A percentile compares a stretch with the other conserved stretches of the same genome.
Evolutionary conservation across 2,797 vertebrate species (phyloP).

Genomic region (Acrossocheilus wenchowensis): DNA sequence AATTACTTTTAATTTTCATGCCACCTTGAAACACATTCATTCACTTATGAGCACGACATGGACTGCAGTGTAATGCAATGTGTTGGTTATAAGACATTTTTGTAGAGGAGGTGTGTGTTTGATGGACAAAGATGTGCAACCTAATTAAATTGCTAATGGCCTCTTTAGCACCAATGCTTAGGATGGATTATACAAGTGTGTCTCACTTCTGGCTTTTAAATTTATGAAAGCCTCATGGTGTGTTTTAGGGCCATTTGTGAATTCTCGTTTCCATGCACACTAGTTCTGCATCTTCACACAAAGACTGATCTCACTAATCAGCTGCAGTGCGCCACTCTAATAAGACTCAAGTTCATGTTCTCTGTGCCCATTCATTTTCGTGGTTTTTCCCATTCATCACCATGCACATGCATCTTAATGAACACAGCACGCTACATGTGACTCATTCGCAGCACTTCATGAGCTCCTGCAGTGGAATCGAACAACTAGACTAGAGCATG

Average conservation of each 20-base stretch:
- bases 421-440: constrained; percentile 14
- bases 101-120: neutral
- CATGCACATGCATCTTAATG: constrained; percentile 28
- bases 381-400: constrained; percentile 32
- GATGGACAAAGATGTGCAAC: constrained; percentile 12
- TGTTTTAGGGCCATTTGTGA: constrained; percentile 1
- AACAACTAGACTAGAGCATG: constrained; percentile 43
- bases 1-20: constrained; percentile 58
- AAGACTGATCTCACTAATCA: constrained; percentile 8
- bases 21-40: constrained; percentile 59
- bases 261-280: neutral
- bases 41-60: neutral
- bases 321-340: constrained; percentile 16
- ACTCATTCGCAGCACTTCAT: constrained; percentile 7
- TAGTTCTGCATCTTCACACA: neutral
- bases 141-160: constrained; percentile 15
- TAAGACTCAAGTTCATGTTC: constrained; percentile 4
- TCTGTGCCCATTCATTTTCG: neutral
- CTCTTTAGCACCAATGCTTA: constrained; percentile 9
- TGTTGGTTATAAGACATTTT: neutral
- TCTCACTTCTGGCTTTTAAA: neutral
- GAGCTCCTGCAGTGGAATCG: constrained; percentile 32
- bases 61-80: neutral
- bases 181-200: constrained; percentile 16
- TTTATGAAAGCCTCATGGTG: neutral